These are phyloP conservation scores for Penelope pileata DNA, from an alignment of 2,113 vertebrate species.

Conservation along the genomic window DNA sequence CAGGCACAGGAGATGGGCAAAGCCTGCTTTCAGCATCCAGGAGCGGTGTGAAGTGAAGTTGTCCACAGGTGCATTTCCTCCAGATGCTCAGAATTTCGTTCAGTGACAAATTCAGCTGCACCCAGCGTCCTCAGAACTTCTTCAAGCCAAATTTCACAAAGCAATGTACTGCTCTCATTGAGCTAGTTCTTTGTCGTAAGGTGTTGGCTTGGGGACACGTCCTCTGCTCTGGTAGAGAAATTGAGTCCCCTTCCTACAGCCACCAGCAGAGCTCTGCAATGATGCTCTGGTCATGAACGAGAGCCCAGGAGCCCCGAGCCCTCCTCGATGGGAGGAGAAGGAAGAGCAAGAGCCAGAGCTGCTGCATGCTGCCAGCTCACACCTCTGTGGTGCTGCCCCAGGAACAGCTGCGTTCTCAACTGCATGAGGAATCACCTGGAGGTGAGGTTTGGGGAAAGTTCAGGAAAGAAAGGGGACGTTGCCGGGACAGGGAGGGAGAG, in stretches of 20 bases:
- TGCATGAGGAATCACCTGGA: neutral
- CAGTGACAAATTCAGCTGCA: neutral
- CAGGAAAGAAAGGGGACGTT: neutral
- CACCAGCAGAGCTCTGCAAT: fast-evolving
- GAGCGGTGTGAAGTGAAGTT: too few relatives aligned
- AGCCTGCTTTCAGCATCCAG: too few relatives aligned
- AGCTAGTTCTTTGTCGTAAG: neutral
- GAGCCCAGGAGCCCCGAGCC: neutral
- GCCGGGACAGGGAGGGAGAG: neutral
- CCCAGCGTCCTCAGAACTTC: neutral
- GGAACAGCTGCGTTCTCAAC: fast-evolving
- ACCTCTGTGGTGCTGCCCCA: fast-evolving
- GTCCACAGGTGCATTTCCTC: neutral
- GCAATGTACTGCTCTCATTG: neutral
- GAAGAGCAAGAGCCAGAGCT: neutral
- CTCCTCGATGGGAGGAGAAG: fast-evolving
- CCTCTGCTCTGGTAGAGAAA: neutral
- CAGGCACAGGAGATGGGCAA: neutral
- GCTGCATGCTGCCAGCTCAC: neutral
- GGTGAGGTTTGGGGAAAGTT: neutral
- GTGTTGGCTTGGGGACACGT: neutral
- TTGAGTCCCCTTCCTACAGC: neutral
- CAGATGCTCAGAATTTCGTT: neutral
- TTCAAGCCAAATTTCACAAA: neutral
- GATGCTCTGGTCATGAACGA: fast-evolving